Base-by-base conservation (phyloP, 23 tunicate genomes). In the Styela clava region DNA sequence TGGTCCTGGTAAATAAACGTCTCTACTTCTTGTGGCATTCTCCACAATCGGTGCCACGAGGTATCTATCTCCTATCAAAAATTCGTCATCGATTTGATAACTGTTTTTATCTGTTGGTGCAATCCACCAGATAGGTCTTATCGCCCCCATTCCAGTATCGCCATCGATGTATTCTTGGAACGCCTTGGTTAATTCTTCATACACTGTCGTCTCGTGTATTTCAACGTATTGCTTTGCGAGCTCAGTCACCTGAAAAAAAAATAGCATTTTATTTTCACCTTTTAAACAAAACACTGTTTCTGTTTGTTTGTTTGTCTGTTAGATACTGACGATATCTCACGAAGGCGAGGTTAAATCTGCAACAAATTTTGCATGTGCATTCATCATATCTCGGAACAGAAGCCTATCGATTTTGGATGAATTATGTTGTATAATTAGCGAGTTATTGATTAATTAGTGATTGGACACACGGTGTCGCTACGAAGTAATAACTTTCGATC, bases 91-190 rank as follows among this genome's bases (percentile, higher is more conserved):
- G 16, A 91, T 69, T 33, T 76, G 63, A 34, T 52, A 91, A 30
- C 88, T 84, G 25, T 62, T 73, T 3, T 19, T 61, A 78, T 91
- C 97, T 21, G 29, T 68, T 2, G 56, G 32, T 5, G 91, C 77
- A 1, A 83, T 89, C 97, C 97, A 91, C 97, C 97, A 91, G 28
- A 91, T 74, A 61, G 97, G 97, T 16, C 90, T 74, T 23, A 91
- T 91, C 3, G 97, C 92, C 1, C 97, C 97, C 70, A 91, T 82
- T 24, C 74, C 85, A 64, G 80, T 67, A 16, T 63, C 65, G 3
- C 91, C 84, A 16, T 71, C 34, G 0, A 79, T 61, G 91, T 86
- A 86, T 36, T 78, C 84, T 36, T 69, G 31, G 7, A 85, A 91
- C 19, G 87, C 69, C 31, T 51, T 72, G 3, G 34, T 31, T 9